phyloP scores from a whole-genome alignment of 23 tunicate species.

The Corella eumyota region DNA sequence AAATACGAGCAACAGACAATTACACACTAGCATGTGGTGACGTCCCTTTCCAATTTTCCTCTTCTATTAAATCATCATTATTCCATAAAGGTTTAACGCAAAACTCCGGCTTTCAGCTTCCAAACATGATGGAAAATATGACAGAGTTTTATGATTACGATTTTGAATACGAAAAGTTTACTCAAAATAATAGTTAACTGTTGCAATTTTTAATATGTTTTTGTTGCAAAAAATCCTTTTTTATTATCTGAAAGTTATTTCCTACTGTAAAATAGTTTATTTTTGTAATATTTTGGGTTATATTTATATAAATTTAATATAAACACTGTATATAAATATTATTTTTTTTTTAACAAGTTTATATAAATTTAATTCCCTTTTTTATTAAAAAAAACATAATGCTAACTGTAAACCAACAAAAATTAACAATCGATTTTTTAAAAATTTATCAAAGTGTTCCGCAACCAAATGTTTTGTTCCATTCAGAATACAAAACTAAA shows the following conservation, averaged over 20 bases:
- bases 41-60: conserved; percentile 33
- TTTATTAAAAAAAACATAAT: too few relatives aligned
- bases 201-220: neutral
- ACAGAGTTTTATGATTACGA: conserved; percentile 22
- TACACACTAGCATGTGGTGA: conserved; percentile 11
- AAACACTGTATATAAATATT: too few relatives aligned
- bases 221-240: too few relatives aligned
- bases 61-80: conserved; percentile 22
- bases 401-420: too few relatives aligned
- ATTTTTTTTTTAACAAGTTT: too few relatives aligned
- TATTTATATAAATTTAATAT: too few relatives aligned
- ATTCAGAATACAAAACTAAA: conserved; percentile 44
- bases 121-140: conserved; percentile 2
- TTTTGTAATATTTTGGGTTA: too few relatives aligned
- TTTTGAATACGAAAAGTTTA: conserved; percentile 22
- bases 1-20: conserved; percentile 2
- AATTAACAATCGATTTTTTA: too few relatives aligned
- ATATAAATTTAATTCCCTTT: too few relatives aligned
- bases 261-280: too few relatives aligned
- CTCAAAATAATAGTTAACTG: conserved; percentile 3
- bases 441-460: conserved; percentile 27
- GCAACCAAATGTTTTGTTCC: conserved; percentile 83
- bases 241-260: too few relatives aligned
- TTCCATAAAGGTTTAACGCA: conserved; percentile 15
- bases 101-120: conserved; percentile 13